phyloP scores from a whole-genome alignment of 2,113 vertebrate genomes.

The Bubo scandiacus region DNA sequence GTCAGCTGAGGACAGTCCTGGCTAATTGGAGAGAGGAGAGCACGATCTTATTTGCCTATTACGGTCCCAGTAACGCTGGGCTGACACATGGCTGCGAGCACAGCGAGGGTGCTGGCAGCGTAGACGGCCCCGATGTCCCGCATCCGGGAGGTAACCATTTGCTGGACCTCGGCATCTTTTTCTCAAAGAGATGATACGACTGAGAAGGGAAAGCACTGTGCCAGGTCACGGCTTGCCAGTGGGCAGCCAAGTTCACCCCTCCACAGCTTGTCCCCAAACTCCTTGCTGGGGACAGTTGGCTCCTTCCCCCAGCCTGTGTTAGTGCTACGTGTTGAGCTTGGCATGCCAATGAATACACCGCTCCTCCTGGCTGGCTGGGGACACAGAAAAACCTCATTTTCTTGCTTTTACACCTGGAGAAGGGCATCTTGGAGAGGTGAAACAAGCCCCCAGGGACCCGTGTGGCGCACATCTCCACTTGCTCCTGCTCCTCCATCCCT shows the following conservation, averaged over 20 bases:
- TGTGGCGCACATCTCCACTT: accelerated
- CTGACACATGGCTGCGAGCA: background rate
- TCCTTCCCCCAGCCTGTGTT: background rate
- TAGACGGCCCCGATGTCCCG: accelerated
- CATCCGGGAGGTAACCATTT: background rate
- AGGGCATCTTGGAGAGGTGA: background rate
- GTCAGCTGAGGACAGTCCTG: slow-evolving; percentile 1
- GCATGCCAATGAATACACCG: accelerated
- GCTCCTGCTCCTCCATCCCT: background rate
- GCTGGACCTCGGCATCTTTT: accelerated
- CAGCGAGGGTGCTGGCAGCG: background rate
- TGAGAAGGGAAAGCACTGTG: accelerated
- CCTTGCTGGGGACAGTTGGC: background rate
- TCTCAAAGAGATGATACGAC: accelerated
- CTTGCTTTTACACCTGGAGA: background rate
- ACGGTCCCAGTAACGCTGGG: background rate
- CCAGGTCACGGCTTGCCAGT: accelerated
- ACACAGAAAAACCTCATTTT: accelerated
- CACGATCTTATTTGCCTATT: background rate
- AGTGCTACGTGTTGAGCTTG: background rate
- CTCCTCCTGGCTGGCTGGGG: background rate
- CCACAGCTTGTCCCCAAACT: accelerated
- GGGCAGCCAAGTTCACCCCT: background rate
- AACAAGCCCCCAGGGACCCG: accelerated
- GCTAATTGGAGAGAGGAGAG: background rate